Percentiles rank a stretch among this genome's conserved stretches.
These are phyloP conservation scores for Molossus molossus DNA, from an alignment of 2,797 vertebrate genomes.

Conservation along the genomic window DNA sequence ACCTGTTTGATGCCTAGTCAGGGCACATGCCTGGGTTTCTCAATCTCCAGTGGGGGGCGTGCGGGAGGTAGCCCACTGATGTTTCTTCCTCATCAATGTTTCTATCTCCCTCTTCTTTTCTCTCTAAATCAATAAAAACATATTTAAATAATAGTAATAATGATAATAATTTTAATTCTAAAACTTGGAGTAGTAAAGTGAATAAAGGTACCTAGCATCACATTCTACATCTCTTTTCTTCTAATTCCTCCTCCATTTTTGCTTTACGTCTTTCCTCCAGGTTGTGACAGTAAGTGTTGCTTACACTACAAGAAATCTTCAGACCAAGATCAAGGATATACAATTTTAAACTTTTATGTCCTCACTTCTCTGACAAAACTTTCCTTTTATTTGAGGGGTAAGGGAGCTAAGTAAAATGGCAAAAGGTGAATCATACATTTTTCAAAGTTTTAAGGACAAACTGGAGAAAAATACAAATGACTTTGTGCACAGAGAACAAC, in stretches of 20 bases:
- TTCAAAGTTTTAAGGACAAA: conserved; percentile 44
- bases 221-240: background rate
- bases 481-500: background rate
- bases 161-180: background rate
- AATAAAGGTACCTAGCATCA: background rate
- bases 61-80: too few relatives aligned
- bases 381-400: conserved; percentile 20
- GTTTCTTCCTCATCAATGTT: too few relatives aligned
- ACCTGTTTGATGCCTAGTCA: too few relatives aligned
- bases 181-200: conserved; percentile 17
- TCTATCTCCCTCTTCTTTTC: too few relatives aligned
- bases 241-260: background rate
- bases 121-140: too few relatives aligned
- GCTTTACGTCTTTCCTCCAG: conserved; percentile 42
- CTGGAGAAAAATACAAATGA: background rate
- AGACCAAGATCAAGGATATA: conserved; percentile 67
- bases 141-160: too few relatives aligned
- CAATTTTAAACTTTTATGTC: conserved; percentile 71
- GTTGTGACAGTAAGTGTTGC: background rate
- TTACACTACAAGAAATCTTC: conserved; percentile 70
- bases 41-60: too few relatives aligned
- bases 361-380: conserved; percentile 67
- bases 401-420: background rate
- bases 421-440: background rate
- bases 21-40: too few relatives aligned